Percentiles rank a stretch among this genome's conserved stretches.
phyloP scores from a whole-genome alignment of 2,113 vertebrate genomes.

The Bos indicus region DNA sequence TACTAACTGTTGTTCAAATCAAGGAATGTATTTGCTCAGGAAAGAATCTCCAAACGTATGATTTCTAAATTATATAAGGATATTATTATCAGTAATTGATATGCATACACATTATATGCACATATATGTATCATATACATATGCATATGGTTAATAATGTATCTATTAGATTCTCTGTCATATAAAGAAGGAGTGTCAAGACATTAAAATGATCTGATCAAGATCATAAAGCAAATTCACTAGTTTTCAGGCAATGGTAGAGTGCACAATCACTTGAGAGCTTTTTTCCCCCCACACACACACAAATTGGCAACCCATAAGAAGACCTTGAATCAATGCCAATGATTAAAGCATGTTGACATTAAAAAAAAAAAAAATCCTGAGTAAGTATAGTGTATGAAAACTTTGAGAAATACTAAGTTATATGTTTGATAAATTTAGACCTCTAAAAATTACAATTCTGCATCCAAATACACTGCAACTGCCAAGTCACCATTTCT shows the following conservation, averaged over 20 bases:
- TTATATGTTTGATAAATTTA: not conserved
- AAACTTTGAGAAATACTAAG: not conserved
- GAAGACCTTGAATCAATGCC: not conserved
- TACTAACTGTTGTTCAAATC: not conserved
- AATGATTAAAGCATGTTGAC: not conserved
- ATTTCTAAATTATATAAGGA: not conserved
- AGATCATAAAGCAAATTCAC: not conserved
- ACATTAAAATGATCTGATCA: not conserved
- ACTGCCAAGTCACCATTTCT: not conserved
- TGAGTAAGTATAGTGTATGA: not conserved
- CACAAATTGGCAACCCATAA: no score
- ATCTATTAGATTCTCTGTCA: not conserved
- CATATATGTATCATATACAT: not conserved
- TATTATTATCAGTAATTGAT: not conserved
- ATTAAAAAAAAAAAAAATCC: not conserved
- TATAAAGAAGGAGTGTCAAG: not conserved
- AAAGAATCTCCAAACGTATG: not conserved
- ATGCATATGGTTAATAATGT: not conserved
- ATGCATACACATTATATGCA: not conserved
- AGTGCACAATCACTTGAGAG: no score
- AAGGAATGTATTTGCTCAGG: not conserved
- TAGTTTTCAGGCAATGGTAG: not conserved
- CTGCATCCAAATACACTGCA: no score
- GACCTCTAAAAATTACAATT: not conserved
- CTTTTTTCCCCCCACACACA: no score